Percentiles rank a stretch among this genome's conserved stretches.
Conservation (phyloP, 1,140 invertebrate genomes). For the Aphidius ervi region DNA sequence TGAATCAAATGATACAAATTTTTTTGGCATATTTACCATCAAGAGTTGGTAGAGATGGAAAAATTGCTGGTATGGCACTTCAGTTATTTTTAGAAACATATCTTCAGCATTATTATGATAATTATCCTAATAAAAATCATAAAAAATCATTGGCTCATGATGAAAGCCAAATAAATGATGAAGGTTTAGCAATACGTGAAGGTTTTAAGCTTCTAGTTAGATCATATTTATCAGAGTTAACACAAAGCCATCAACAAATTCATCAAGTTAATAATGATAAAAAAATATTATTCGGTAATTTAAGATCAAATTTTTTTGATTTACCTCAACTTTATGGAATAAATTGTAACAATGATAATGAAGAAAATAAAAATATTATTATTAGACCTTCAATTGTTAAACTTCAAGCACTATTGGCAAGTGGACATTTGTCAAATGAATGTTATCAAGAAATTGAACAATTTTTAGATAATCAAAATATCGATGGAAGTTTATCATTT, state of each 20-base stretch:
- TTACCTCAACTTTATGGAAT: conserved; percentile 51
- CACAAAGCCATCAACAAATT: conserved; percentile 37
- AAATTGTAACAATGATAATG: conserved; percentile 37
- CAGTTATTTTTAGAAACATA: conserved; percentile 57
- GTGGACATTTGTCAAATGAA: conserved; percentile 44
- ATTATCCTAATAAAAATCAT: conserved; percentile 24
- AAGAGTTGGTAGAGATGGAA: conserved; percentile 55
- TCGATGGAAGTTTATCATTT: conserved; percentile 46
- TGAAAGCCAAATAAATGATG: conserved; percentile 23
- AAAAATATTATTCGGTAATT: conserved; percentile 46
- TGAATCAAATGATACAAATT: conserved; percentile 57
- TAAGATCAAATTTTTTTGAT: conserved; percentile 51
- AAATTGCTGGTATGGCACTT: conserved; percentile 52
- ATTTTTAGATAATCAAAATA: conserved; percentile 45
- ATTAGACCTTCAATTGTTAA: conserved; percentile 43
- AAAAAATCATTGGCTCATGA: conserved; percentile 27
- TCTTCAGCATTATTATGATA: conserved; percentile 48
- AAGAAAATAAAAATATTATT: conserved; percentile 20
- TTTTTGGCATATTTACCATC: conserved; percentile 60
- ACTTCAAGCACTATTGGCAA: conserved; percentile 46
- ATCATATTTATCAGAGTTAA: conserved; percentile 55
- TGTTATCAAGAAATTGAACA: conserved; percentile 47
- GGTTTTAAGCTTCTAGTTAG: conserved; percentile 57
- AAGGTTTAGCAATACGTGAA: conserved; percentile 51
- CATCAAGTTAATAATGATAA: conserved; percentile 25